Base-by-base conservation (phyloP, 2,113 vertebrate species). In the Ophthalmolycus amberensis region DNA sequence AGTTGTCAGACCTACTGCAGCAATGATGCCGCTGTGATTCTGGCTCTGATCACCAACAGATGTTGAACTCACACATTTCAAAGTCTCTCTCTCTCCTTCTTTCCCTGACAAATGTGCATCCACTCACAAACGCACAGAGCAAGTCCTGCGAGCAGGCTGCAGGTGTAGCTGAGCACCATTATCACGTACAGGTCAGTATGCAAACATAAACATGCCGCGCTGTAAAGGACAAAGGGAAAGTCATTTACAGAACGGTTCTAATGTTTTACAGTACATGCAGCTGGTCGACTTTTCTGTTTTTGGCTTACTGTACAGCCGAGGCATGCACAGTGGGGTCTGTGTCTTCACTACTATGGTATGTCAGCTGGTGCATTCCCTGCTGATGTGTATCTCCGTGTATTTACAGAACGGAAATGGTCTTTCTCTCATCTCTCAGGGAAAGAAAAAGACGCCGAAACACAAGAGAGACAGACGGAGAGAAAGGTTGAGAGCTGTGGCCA, bases 331-430 rank as follows among this genome's bases (percentile, higher is more conserved):
- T 32, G 20, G 18, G 12, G 9, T 11, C 48, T 64, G 42, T 77
- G 68, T 65, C 48, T 68, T 70, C n/a, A 79, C 52, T 67, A 29
- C 27, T 72, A 44, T 44, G 73, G 78, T 38, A 79, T 82, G 48
- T 71, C 75, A 82, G 75, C 59, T 84, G 78, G 40, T 71, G 42
- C 32, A 60, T 38, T 75, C 74, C 48, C 44, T 71, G 59, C 74
- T 71, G 75, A 79, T 67, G 37, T 42, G 50, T 38, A 54, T 65
- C 42, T 73, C 46, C 20, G n/a, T 54, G 72, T 65, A 63, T 70
- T 50, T 27, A 71, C 40, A 37, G 37, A 42, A 62, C 48, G 37
- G 63, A 64, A 73, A 63, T 62, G 12, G 9, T 52, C 1, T 9
- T 27, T 29, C 20, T 62, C 34, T 25, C 37, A 56, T 62, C 32